phyloP scores from a whole-genome alignment of 2,113 vertebrate genomes.

The Panurus biarmicus region DNA sequence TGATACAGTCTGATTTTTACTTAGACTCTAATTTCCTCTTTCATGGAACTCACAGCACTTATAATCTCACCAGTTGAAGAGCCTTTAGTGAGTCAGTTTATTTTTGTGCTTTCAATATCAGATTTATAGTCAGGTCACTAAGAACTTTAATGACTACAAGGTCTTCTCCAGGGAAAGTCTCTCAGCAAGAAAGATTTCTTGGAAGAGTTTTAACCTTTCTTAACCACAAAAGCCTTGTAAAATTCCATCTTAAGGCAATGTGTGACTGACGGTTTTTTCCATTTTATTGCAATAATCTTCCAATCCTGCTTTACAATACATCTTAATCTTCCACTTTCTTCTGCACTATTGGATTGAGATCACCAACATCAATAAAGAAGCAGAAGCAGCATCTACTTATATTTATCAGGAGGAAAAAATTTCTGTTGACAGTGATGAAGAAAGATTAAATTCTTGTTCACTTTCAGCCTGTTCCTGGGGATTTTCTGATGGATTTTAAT shows the following conservation, averaged over 20 bases:
- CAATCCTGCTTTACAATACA: slow-evolving; percentile 27
- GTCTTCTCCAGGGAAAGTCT: slow-evolving; percentile 35
- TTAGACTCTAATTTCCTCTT: slow-evolving; percentile 41
- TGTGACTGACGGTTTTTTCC: slow-evolving; percentile 32
- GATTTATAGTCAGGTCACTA: slow-evolving; percentile 51
- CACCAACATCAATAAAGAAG: slow-evolving; percentile 38
- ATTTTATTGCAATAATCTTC: slow-evolving; percentile 45
- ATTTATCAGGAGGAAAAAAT: slow-evolving; percentile 48
- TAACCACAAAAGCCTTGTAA: slow-evolving; percentile 22
- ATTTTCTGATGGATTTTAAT: slow-evolving; percentile 35
- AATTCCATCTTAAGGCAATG: slow-evolving; percentile 18
- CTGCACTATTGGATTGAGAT: slow-evolving; percentile 17
- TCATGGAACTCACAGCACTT: slow-evolving; percentile 52
- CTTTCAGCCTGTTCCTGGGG: slow-evolving; percentile 1
- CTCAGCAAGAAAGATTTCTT: slow-evolving; percentile 40
- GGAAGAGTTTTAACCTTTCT: slow-evolving; percentile 37
- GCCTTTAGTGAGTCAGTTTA: slow-evolving; percentile 40
- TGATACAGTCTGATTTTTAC: slow-evolving; percentile 39
- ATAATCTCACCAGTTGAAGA: slow-evolving; percentile 45
- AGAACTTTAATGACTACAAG: slow-evolving; percentile 40
- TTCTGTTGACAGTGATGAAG: slow-evolving; percentile 37
- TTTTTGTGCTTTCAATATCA: slow-evolving; percentile 39
- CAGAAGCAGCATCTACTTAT: slow-evolving; percentile 27
- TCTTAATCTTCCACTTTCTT: slow-evolving; percentile 50
- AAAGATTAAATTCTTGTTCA: slow-evolving; percentile 51